Conservation (phyloP, 2,113 vertebrate genomes). For the Dicrurus megarhynchus region DNA sequence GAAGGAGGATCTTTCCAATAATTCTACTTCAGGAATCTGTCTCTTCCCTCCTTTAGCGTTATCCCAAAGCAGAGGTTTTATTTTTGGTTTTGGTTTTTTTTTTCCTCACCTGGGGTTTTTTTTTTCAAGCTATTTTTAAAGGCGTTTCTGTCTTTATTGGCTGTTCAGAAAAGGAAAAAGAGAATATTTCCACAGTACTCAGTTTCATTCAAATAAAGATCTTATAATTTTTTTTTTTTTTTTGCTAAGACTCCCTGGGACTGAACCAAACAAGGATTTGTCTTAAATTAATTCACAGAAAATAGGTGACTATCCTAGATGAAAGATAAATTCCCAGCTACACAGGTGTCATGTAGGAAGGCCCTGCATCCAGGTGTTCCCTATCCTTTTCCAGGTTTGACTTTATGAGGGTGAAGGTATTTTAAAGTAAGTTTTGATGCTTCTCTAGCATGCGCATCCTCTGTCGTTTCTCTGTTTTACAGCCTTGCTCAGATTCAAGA, state of each 20-base stretch:
- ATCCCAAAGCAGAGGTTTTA: not conserved
- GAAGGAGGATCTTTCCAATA: not conserved
- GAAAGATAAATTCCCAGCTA: not conserved
- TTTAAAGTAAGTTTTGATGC: not conserved
- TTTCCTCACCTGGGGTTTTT: not conserved
- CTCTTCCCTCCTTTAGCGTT: not conserved
- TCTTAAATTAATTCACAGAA: not conserved
- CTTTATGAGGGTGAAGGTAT: not conserved
- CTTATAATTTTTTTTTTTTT: not conserved
- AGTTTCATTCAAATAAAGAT: not conserved
- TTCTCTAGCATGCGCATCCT: not conserved
- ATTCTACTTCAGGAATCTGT: not conserved
- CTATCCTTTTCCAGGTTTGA: not conserved
- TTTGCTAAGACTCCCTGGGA: accelerated
- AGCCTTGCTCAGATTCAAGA: not conserved
- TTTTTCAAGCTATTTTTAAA: not conserved
- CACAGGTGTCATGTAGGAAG: not conserved
- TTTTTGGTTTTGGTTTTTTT: not conserved
- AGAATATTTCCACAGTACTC: not conserved
- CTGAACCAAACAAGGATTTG: not conserved
- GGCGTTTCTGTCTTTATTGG: not conserved
- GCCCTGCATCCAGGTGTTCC: accelerated
- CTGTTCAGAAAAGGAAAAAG: not conserved
- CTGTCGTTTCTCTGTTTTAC: not conserved
- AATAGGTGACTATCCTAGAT: not conserved